Conservation (phyloP, 2,797 vertebrate species). For the Lacerta bilineata region DNA sequence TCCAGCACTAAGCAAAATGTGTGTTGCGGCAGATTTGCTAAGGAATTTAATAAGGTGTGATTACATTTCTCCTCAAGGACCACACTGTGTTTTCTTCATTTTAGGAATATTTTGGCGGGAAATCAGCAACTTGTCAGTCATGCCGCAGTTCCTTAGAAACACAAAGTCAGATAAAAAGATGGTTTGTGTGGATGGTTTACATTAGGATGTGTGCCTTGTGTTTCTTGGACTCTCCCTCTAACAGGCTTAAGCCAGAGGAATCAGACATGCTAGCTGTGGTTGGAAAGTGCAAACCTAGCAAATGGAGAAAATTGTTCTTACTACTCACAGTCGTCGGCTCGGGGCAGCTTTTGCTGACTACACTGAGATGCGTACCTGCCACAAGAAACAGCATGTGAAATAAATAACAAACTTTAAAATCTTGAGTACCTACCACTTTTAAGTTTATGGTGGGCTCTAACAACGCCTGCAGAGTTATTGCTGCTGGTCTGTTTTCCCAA, state of each 20-base stretch:
- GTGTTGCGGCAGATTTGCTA: conserved; percentile 32
- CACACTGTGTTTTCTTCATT: conserved; percentile 50
- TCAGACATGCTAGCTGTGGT: conserved; percentile 23
- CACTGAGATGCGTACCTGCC: not conserved
- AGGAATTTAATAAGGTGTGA: conserved; percentile 58
- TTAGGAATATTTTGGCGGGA: conserved; percentile 43
- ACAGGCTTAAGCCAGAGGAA: conserved; percentile 32
- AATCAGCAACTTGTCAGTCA: conserved; percentile 63
- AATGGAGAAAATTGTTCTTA: conserved; percentile 52
- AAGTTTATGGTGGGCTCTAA: not conserved
- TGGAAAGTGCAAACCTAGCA: conserved; percentile 51
- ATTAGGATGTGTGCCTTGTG: conserved; percentile 36
- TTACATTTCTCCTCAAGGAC: conserved; percentile 37
- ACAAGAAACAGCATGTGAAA: not conserved
- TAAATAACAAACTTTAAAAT: not conserved
- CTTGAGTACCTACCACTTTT: not conserved
- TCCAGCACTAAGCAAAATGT: conserved; percentile 46
- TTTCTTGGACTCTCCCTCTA: conserved; percentile 53
- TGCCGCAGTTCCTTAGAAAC: conserved; percentile 51
- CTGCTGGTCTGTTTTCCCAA: not conserved
- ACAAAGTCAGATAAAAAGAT: conserved; percentile 7
- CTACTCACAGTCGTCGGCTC: not conserved
- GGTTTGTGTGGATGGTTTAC: conserved; percentile 33
- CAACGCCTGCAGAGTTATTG: not conserved
- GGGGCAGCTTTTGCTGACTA: conserved; percentile 11